phyloP scores from a whole-genome alignment of 2,797 vertebrate genomes.

The Antennarius maculatus region DNA sequence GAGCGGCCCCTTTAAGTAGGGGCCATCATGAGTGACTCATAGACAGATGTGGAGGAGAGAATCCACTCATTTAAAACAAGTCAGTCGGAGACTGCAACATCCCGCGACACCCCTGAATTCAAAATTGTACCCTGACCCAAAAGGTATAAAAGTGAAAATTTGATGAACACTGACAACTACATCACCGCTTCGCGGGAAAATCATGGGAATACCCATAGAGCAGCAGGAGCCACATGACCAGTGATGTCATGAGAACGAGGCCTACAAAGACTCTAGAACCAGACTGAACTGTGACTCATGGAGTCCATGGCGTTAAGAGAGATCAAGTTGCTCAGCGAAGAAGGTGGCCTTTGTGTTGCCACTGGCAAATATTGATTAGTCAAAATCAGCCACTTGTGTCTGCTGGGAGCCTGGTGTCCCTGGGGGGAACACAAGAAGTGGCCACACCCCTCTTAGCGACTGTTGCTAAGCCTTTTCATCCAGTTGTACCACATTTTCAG shows the following conservation, averaged over 20 bases:
- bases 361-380: background rate
- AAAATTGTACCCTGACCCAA: too few species aligned
- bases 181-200: too few species aligned
- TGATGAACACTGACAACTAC: too few species aligned
- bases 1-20: too few species aligned
- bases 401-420: background rate
- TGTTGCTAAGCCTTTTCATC: background rate
- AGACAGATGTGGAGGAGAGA: too few species aligned
- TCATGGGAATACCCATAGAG: slow-evolving; percentile 57
- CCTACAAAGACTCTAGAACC: background rate
- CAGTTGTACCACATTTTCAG: background rate
- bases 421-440: too few species aligned
- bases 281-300: background rate
- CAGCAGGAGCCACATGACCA: slow-evolving; percentile 41
- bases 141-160: too few species aligned
- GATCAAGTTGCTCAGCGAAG: background rate
- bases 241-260: too few species aligned
- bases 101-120: too few species aligned
- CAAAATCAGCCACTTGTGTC: background rate
- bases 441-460: background rate
- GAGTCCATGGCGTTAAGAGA: background rate
- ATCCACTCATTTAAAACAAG: too few species aligned
- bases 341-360: background rate
- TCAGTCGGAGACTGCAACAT: too few species aligned
- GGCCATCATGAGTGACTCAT: too few species aligned